Evolutionary conservation across 2,888 invertebrate genomes (phyloP), one percentile per base, ranked within the genome.

Genomic region (Resseliella maxima): DNA sequence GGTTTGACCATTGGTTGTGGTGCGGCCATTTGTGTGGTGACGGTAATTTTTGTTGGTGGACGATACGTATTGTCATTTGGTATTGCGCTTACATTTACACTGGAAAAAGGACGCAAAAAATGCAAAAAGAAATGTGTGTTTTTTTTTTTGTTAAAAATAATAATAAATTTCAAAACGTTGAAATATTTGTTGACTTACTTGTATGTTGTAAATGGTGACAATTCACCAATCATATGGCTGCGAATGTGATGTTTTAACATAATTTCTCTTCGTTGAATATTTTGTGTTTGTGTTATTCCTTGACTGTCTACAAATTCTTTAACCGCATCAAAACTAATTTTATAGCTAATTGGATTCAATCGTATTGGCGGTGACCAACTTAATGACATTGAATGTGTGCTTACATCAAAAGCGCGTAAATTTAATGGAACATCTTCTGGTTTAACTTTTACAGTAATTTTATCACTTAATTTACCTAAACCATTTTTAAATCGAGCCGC

Each of bases 1-100:
- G 98, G 98, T 89, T 97, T 96, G 0, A 97, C 97, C 97, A 98
- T 98, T 0, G 97, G 97, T 89, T 97, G 97, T 0, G 98, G 98
- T 0, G 97, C 97, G 64, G 98, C 98, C 97, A 98, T 98, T 92
- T 98, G 97, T 0, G 98, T 98, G 1, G 98, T 98, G 0, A 98
- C 97, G 0, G 96, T 97, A 86, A 98, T 97, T 91, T 96, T 96
- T 0, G 97, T 97, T 0, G 98, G 97, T 10, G 98, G 98, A 88
- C 96, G 93, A 90, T 97, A 97, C 1, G 94, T 94, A 87, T 94
- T 94, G 89, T 97, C 97, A 86, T 94, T 94, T 1, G 97, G 97
- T 88, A 97, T 95, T 86, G 97, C 97, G 91, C 96, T 97, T 21
- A 97, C 96, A 90, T 98, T 98, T 0, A 98, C 97, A 90, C n/a